phyloP scores from a whole-genome alignment of 92 coral and sea anemone species.

The Micromussa lordhowensis region DNA sequence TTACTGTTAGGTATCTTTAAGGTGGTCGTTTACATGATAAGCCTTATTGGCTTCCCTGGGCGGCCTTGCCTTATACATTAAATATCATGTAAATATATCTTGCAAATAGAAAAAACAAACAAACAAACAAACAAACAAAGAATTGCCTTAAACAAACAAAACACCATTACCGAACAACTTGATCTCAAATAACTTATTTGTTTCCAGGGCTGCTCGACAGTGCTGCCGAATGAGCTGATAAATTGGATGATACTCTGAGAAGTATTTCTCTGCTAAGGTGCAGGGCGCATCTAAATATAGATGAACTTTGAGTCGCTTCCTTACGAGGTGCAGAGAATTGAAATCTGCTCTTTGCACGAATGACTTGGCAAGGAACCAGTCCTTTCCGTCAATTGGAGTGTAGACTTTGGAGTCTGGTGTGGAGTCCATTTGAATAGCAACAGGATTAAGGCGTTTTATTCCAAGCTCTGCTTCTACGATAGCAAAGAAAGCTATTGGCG shows the following conservation, averaged over 20 bases:
- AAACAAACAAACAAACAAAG: background rate
- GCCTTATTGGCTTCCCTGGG: too few relatives aligned
- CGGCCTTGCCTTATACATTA: too few relatives aligned
- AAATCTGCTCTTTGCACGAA: slow-evolving; percentile 95
- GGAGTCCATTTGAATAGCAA: slow-evolving; percentile 90
- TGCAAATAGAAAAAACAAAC: too few relatives aligned
- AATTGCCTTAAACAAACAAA: background rate
- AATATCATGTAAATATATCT: too few relatives aligned
- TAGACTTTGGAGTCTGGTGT: slow-evolving; percentile 80
- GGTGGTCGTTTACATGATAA: too few relatives aligned
- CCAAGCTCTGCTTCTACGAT: slow-evolving; percentile 77
- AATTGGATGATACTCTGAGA: slow-evolving; percentile 93
- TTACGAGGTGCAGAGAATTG: slow-evolving; percentile 83
- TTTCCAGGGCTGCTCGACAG: slow-evolving; percentile 90
- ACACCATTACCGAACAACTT: slow-evolving; percentile 83
- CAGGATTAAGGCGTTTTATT: slow-evolving; percentile 81
- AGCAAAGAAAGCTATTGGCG: slow-evolving; percentile 89
- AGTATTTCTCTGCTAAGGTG: slow-evolving; percentile 84
- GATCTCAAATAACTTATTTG: slow-evolving; percentile 88
- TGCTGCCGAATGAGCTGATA: slow-evolving; percentile 93
- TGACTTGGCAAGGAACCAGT: slow-evolving; percentile 97
- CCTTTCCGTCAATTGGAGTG: slow-evolving; percentile 85
- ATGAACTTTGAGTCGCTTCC: slow-evolving; percentile 89
- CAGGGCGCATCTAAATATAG: slow-evolving; percentile 89
- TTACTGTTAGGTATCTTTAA: too few relatives aligned